Conservation (phyloP, 2,797 vertebrate species). For the Ctenopoma multispine region DNA sequence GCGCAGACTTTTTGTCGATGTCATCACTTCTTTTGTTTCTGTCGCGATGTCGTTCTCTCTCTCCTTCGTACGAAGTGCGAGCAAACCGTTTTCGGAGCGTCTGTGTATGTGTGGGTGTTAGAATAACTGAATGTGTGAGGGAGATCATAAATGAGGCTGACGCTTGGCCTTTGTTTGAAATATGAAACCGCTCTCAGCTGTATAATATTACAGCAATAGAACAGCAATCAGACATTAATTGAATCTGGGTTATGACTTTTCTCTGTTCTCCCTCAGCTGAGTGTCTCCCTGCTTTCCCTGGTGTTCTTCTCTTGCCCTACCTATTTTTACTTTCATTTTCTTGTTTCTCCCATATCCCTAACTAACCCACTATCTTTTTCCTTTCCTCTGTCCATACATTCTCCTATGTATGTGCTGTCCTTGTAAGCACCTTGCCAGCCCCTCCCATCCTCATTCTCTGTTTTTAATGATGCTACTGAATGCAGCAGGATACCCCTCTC, state of each 20-base stretch:
- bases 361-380: slow-evolving; percentile 39
- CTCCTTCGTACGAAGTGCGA: slow-evolving; percentile 14
- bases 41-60: slow-evolving; percentile 16
- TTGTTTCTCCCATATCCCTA: slow-evolving; percentile 22
- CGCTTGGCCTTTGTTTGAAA: slow-evolving; percentile 80
- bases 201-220: slow-evolving; percentile 80
- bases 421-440: background rate
- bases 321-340: slow-evolving; percentile 27
- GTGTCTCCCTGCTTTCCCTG: slow-evolving; percentile 54
- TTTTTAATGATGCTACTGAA: slow-evolving; percentile 33
- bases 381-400: background rate
- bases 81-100: slow-evolving; percentile 23
- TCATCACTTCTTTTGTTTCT: slow-evolving; percentile 40
- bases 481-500: slow-evolving; percentile 29
- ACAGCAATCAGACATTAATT: slow-evolving; percentile 80
- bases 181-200: slow-evolving; percentile 79
- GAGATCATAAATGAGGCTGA: slow-evolving; percentile 66
- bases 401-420: slow-evolving; percentile 1
- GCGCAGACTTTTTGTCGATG: slow-evolving; percentile 19
- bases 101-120: slow-evolving; percentile 5
- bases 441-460: slow-evolving; percentile 9
- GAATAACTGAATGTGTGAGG: slow-evolving; percentile 34
- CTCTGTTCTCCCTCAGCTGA: slow-evolving; percentile 71
- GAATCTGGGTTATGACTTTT: slow-evolving; percentile 82
- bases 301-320: slow-evolving; percentile 20